Evolutionary conservation across 2,888 invertebrate genomes (phyloP).

Genomic region (Polydrusus tereticollis): DNA sequence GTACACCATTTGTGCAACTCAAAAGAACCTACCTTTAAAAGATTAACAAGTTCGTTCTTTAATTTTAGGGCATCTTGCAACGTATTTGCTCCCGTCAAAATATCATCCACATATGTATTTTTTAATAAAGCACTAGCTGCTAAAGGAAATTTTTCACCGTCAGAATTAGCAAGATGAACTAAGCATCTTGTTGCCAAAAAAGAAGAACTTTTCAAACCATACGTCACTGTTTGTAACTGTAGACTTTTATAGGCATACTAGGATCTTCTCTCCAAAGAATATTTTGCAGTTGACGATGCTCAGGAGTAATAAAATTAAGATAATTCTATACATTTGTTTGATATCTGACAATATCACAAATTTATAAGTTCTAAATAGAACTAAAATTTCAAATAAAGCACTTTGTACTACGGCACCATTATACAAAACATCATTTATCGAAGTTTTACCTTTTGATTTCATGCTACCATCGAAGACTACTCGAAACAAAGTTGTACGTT

Average conservation of each 20-base stretch:
- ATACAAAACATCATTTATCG: conserved; percentile 44
- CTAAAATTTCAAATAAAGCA: conserved; percentile 45
- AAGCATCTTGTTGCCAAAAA: conserved; percentile 45
- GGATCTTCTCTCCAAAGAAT: conserved; percentile 39
- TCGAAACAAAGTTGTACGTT: conserved; percentile 41
- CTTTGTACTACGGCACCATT: conserved; percentile 31
- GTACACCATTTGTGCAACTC: conserved; percentile 45
- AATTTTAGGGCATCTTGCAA: conserved; percentile 9
- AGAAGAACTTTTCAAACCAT: conserved; percentile 39
- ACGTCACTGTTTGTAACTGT: conserved; percentile 42
- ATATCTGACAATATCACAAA: conserved; percentile 39
- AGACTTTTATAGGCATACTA: conserved; percentile 22
- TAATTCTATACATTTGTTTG: conserved; percentile 45
- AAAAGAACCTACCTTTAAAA: too few species aligned
- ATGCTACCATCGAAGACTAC: conserved; percentile 49
- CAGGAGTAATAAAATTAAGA: conserved; percentile 27
- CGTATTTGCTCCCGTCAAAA: conserved; percentile 15
- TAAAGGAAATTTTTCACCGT: conserved; percentile 29
- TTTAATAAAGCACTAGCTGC: conserved; percentile 30
- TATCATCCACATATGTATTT: conserved; percentile 46
- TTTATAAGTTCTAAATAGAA: conserved; percentile 40
- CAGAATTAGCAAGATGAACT: conserved; percentile 26
- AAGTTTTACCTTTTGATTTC: conserved; percentile 40
- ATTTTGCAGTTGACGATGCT: conserved; percentile 39
- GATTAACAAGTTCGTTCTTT: too few species aligned